Evolutionary conservation across 1,140 invertebrate species (phyloP), one percentile per base, ranked within the genome.

Genomic region (Calephelis nemesis): DNA sequence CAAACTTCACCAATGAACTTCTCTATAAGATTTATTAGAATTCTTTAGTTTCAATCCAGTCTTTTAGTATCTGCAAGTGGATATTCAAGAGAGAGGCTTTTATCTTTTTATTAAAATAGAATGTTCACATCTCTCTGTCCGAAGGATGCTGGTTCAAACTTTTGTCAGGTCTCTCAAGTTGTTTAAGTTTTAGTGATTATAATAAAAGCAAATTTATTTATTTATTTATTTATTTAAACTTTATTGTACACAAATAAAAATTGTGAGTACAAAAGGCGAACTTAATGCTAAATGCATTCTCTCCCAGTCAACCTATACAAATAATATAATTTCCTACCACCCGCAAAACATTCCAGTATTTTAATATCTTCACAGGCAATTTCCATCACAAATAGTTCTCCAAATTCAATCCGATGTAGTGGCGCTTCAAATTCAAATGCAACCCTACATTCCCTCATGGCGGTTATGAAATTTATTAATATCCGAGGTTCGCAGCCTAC

Each of bases 1-100:
- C 52, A 39, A 58, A 39, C 19, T 58, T 58, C 52, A 12, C 52
- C 52, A 58, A 58, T 58, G 52, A 58, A 58, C 52, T 58, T 58
- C 19, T 58, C 52, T 58, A 39, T 58, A 58, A 58, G 52, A 58
- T 58, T 58, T 58, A 58, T 58, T 58, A 58, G 19, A 58, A 58
- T 39, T 58, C 52, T 58, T 58, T 58, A 58, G 15, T 54, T 19
- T 19, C 4, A 54, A 30, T 19, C 19, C 52, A 9, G 15, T 54
- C 9, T 19, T 50, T 12, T 7, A 52, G 9, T 45, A 45, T 45
- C 42, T 45, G 42, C 42, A 45, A 45, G 42, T 45, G 8, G 42
- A 45, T 7, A 45, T 45, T 45, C 7, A 4, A 30, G 42, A 45
- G 42, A 7, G 42, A 6, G 42, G 42, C 42, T 45, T 30, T 45